These are phyloP conservation scores for Caenorhabditis remanei DNA, from an alignment of 1,140 invertebrate genomes.

Conservation along the genomic window DNA sequence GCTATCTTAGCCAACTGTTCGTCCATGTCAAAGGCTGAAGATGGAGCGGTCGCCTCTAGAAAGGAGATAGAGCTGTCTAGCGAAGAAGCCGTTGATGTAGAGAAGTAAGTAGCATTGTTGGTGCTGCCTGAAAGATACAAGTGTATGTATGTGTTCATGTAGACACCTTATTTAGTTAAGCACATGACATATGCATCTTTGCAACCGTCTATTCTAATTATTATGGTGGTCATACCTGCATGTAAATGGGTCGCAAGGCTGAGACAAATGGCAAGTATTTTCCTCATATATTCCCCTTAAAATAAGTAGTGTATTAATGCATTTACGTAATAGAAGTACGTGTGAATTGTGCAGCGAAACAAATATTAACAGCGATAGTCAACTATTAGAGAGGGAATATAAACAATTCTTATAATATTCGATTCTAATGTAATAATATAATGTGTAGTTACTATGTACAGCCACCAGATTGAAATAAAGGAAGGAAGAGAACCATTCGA, in stretches of 20 bases:
- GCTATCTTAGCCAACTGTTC: not conserved
- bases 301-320: constrained; percentile 51
- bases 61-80: not conserved
- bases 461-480: constrained; percentile 53
- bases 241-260: constrained; percentile 44
- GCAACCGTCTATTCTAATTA: constrained; percentile 18
- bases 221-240: constrained; percentile 31
- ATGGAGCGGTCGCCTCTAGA: not conserved
- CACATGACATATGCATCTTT: constrained; percentile 4
- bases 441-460: constrained; percentile 45
- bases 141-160: constrained; percentile 1
- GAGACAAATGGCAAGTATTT: constrained; percentile 29
- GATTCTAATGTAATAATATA: constrained; percentile 52
- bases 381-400: constrained; percentile 30
- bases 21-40: constrained; percentile 11
- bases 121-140: constrained; percentile 6
- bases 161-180: constrained; percentile 22
- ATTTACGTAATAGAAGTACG: constrained; percentile 41
- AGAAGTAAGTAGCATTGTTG: not conserved
- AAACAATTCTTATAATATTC: constrained; percentile 52
- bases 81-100: not conserved
- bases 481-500: constrained; percentile 43
- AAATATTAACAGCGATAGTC: constrained; percentile 17
- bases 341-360: constrained; percentile 12
- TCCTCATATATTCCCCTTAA: constrained; percentile 2